Percentiles rank a stretch among this genome's conserved stretches.
These are phyloP conservation scores for Gephyroberyx darwinii DNA, from an alignment of 2,797 vertebrate genomes.

Conservation along the genomic window DNA sequence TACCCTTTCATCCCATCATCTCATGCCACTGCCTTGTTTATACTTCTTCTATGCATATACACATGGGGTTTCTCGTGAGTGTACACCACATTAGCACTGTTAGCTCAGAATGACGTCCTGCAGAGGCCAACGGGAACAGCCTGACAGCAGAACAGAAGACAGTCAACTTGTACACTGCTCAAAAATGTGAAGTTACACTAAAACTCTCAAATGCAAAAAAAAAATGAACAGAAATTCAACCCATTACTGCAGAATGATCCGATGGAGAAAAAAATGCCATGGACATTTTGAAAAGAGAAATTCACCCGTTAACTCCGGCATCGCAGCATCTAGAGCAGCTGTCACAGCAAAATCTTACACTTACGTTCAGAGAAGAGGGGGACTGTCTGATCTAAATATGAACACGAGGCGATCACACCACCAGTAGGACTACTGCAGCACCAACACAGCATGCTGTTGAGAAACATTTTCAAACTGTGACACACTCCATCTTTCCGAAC, in stretches of 20 bases:
- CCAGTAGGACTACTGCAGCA: background rate
- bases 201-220: too few species aligned
- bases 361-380: constrained; percentile 22
- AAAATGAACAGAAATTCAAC: too few species aligned
- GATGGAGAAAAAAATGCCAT: background rate
- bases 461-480: too few species aligned
- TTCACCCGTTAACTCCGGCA: constrained; percentile 5
- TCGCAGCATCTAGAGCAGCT: constrained; percentile 23
- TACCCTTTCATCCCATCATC: too few species aligned
- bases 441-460: background rate
- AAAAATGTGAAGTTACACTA: background rate
- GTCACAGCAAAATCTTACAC: constrained; percentile 11
- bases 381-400: constrained; percentile 28
- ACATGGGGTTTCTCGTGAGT: too few species aligned
- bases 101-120: too few species aligned
- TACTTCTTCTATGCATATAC: too few species aligned
- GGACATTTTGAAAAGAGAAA: background rate
- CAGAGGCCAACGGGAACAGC: background rate
- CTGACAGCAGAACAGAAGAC: background rate
- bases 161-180: background rate
- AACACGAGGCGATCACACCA: constrained; percentile 12
- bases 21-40: too few species aligned
- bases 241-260: background rate
- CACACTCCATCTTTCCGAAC: too few species aligned
- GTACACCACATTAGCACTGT: too few species aligned